Conservation (phyloP, 2,888 invertebrate genomes). For the Autographa pulchrina region DNA sequence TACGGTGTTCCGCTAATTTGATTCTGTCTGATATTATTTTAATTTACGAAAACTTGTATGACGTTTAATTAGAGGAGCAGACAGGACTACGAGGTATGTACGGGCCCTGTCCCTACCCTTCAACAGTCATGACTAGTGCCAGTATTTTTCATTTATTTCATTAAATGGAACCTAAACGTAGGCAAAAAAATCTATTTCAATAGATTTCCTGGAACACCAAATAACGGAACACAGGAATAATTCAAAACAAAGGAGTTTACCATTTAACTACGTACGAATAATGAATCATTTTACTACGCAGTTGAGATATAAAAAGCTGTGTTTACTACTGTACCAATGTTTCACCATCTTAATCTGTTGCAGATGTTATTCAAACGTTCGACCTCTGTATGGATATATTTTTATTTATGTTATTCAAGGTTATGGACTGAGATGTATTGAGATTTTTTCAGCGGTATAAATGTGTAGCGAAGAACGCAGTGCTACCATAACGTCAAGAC, state of each 20-base stretch:
- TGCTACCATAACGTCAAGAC: too few species aligned
- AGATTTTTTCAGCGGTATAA: not conserved
- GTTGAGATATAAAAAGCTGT: constrained; percentile 47
- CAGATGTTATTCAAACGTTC: constrained; percentile 35
- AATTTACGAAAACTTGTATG: too few species aligned
- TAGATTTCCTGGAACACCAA: not conserved
- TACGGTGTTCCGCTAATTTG: too few species aligned
- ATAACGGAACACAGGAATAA: not conserved
- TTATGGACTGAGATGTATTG: constrained; percentile 6
- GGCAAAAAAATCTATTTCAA: not conserved
- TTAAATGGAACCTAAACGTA: too few species aligned
- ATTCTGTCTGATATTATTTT: too few species aligned
- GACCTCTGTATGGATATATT: constrained; percentile 52
- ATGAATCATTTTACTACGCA: constrained; percentile 55
- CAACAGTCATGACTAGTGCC: too few species aligned
- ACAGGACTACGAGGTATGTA: too few species aligned
- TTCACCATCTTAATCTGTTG: constrained; percentile 41
- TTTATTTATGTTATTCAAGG: constrained; percentile 52
- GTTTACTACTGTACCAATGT: constrained; percentile 52
- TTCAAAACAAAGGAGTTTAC: not conserved
- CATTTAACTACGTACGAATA: constrained; percentile 10
- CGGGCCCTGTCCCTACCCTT: too few species aligned
- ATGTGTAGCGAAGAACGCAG: too few species aligned
- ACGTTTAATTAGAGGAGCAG: too few species aligned
- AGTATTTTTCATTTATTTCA: too few species aligned